Base-by-base conservation (phyloP, 2,888 invertebrate species). In the Calliopum simillimum region DNA sequence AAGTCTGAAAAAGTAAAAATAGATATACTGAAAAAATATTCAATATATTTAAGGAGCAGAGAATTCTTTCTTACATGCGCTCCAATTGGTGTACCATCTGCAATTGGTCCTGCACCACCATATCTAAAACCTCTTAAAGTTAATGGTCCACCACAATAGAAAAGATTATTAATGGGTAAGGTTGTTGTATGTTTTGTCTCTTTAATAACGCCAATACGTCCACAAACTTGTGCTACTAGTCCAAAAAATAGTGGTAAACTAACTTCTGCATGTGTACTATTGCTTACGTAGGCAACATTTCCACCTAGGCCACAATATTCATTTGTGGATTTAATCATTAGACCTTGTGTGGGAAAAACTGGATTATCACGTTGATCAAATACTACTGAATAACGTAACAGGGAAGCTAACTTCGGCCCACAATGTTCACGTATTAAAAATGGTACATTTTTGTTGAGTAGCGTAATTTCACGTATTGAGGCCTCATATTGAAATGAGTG, bases 401-500 rank as follows among this genome's bases (percentile, higher is more conserved):
- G 89, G 0, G 97, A 97, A 85, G 98, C 98, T 80, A 99, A 88
- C 71, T 93, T 93, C 49, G 96, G 94, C 1, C 99, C 98, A 86
- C 86, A 82, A 49, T 86, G 93, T 86, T 98, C 96, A 6, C 98
- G 88, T 21, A 99, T 93, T 67, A 90, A 89, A 87, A 99, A 97
- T 51, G 95, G 90, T 4, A 93, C 90, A 56, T 89, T 89, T 76
- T 93, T 92, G 75, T 90, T 91, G 13, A 94, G 86, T 13, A 94
- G 89, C 11, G 91, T 88, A 5, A 96, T 88, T 77, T 97, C 93
- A 74, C 98, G 89, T 83, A 96, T 93, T 3, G 92, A 88, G 0
- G 92, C 94, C 86, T 97, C 97, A 90, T 95, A 97, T 80, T 95
- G 94, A 67, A 98, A 81, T 79, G 91, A 93, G 85, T 98, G 97